A percentile compares a stretch with the other conserved stretches of the same genome.
These are phyloP conservation scores for Pteronura brasiliensis DNA, from an alignment of 2,113 vertebrate genomes.

Conservation along the genomic window DNA sequence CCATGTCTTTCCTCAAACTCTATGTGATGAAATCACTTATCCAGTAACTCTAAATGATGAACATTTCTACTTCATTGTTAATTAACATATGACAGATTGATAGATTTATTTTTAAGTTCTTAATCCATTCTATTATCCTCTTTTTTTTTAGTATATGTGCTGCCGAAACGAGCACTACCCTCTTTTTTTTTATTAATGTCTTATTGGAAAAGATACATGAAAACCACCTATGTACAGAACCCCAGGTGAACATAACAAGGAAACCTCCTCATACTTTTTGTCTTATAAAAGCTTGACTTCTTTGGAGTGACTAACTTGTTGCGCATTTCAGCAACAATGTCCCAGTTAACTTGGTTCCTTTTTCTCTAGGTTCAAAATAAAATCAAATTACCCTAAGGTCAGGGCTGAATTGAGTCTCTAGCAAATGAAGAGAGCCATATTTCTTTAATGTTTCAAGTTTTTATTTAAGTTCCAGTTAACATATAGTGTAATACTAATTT, in stretches of 20 bases:
- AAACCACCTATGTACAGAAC: neutral
- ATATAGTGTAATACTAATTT: no score
- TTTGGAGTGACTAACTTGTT: neutral
- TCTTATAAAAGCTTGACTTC: neutral
- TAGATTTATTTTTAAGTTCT: neutral
- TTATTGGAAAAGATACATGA: conserved; percentile 61
- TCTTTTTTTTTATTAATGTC: neutral
- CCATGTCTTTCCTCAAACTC: neutral
- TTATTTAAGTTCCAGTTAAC: neutral
- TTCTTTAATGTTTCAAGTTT: neutral
- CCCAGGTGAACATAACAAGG: neutral
- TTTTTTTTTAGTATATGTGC: no score
- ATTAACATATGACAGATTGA: neutral
- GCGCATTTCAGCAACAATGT: neutral
- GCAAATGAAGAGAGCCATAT: conserved; percentile 84
- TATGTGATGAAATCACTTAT: neutral
- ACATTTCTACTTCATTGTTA: neutral
- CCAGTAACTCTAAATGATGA: neutral
- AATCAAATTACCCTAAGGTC: conserved; percentile 95
- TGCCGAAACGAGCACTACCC: no score
- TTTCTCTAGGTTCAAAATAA: conserved; percentile 91
- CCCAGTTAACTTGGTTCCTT: conserved; percentile 79
- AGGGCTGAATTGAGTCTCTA: conserved; percentile 94
- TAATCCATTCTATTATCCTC: neutral
- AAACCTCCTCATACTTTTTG: neutral